phyloP scores from a whole-genome alignment of 2,888 invertebrate genomes.

The Andrena marginata region DNA sequence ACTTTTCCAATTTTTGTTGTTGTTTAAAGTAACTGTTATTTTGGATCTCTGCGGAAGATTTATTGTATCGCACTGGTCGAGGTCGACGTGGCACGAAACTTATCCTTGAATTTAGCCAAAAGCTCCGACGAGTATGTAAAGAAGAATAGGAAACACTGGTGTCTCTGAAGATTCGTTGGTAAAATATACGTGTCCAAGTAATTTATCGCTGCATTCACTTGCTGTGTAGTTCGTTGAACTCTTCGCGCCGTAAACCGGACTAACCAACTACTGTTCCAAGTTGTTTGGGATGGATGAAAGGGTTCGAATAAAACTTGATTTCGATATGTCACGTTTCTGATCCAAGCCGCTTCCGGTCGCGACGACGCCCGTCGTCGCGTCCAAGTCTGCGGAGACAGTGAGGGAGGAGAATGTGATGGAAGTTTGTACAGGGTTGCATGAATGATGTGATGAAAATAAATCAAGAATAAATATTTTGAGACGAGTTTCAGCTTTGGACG shows the following conservation, averaged over 20 bases:
- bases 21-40: too few species aligned
- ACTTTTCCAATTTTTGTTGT: too few species aligned
- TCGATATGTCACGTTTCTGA: conserved; percentile 62
- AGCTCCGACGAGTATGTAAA: neutral
- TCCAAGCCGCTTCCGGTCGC: conserved; percentile 24
- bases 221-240: conserved; percentile 33
- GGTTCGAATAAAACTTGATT: conserved; percentile 59
- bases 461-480: too few species aligned
- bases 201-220: conserved; percentile 14
- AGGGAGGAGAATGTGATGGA: neutral
- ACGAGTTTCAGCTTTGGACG: too few species aligned
- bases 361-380: conserved; percentile 10
- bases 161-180: neutral
- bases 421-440: neutral
- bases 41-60: too few species aligned
- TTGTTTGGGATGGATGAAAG: conserved; percentile 48
- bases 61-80: too few species aligned
- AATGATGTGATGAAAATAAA: too few species aligned
- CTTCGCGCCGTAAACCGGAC: conserved; percentile 3
- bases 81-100: neutral
- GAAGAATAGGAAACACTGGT: neutral
- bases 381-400: conserved; percentile 34
- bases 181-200: neutral
- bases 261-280: conserved; percentile 18
- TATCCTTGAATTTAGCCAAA: neutral